Conservation (phyloP, 2,797 vertebrate genomes). For the Alcedo quadribrachys region DNA sequence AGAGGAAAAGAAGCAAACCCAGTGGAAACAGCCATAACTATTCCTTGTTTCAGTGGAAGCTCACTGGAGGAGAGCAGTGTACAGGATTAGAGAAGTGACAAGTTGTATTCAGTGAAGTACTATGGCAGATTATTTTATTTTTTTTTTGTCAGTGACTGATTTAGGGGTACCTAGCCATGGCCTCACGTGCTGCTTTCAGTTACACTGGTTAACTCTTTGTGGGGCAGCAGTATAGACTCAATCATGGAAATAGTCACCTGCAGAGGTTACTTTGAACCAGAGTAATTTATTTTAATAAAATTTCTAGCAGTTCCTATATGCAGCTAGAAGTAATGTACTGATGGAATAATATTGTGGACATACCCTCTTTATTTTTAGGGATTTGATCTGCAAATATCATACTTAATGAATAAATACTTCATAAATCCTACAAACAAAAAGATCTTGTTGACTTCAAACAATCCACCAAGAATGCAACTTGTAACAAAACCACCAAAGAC, state of each 20-base stretch:
- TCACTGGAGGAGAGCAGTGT: not conserved
- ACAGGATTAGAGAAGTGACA: not conserved
- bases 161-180: not conserved
- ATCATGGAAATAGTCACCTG: not conserved
- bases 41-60: not conserved
- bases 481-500: not conserved
- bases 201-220: not conserved
- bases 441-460: not conserved
- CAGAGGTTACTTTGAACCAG: not conserved
- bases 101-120: not conserved
- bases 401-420: not conserved
- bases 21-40: not conserved
- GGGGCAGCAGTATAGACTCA: not conserved
- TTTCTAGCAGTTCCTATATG: not conserved
- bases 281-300: not conserved
- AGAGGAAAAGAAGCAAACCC: not conserved
- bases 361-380: not conserved
- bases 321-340: not conserved
- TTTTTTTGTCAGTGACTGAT: not conserved
- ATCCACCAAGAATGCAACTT: not conserved
- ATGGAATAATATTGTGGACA: not conserved
- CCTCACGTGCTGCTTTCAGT: not conserved
- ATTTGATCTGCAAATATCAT: not conserved
- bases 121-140: not conserved
- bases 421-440: not conserved